These are phyloP conservation scores for Tetheella fluctuosa DNA, from an alignment of 2,888 invertebrate species.

Conservation along the genomic window DNA sequence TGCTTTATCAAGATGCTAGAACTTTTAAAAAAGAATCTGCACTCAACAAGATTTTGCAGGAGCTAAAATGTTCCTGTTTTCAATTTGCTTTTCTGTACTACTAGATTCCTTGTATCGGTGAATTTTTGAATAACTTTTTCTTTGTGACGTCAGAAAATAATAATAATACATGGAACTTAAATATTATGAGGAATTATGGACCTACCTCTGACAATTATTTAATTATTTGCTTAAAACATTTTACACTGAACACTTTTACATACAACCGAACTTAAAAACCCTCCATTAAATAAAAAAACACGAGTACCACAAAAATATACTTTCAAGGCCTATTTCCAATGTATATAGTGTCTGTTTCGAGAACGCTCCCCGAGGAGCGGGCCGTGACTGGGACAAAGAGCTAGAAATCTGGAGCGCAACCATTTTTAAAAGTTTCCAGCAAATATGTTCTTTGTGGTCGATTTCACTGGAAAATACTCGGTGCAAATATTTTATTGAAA, in stretches of 20 bases:
- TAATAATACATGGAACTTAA: too few species aligned
- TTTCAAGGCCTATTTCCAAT: slow-evolving; percentile 16
- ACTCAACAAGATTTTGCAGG: too few species aligned
- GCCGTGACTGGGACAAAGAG: slow-evolving; percentile 69
- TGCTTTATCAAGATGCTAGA: too few species aligned
- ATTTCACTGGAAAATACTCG: slow-evolving; percentile 1
- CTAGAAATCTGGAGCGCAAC: slow-evolving; percentile 59
- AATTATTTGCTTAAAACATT: too few species aligned
- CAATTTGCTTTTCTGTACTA: too few species aligned
- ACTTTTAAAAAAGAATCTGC: too few species aligned
- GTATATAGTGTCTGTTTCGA: slow-evolving; percentile 43
- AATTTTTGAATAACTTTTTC: too few species aligned
- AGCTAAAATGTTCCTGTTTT: too few species aligned
- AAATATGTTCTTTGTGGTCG: slow-evolving; percentile 44
- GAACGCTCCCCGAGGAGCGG: slow-evolving; percentile 51
- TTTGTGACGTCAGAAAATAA: too few species aligned
- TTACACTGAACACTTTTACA: background rate
- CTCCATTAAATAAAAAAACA: background rate
- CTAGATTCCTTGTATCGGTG: too few species aligned
- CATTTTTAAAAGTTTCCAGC: slow-evolving; percentile 54
- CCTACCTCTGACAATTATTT: too few species aligned
- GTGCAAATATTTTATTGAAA: slow-evolving; percentile 1
- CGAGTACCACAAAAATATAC: background rate
- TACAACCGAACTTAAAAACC: background rate
- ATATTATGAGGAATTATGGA: too few species aligned